Conservation (phyloP, 2,113 vertebrate species). For the Elgaria multicarinata region DNA sequence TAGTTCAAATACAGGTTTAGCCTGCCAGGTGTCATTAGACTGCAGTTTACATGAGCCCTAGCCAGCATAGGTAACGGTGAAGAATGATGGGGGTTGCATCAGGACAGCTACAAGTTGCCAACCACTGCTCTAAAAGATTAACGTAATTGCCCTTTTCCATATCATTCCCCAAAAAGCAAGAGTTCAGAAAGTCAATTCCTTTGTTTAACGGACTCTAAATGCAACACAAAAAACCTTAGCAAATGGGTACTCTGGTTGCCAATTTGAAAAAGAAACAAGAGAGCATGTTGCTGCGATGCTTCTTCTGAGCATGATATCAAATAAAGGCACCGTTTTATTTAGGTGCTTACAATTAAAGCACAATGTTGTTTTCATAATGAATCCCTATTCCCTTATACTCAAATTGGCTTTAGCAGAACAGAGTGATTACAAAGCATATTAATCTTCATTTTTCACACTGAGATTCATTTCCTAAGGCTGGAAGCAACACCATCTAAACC, state of each 20-base stretch:
- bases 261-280: constrained; percentile 8
- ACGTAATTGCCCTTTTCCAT: not conserved
- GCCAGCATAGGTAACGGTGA: too few species aligned
- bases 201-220: not conserved
- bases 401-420: constrained; percentile 74
- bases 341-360: constrained; percentile 16
- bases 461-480: constrained; percentile 74
- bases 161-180: not conserved
- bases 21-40: too few species aligned
- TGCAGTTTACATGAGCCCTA: too few species aligned
- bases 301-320: constrained; percentile 34
- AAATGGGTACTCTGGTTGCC: not conserved
- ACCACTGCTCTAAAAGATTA: not conserved
- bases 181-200: accelerated
- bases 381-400: constrained; percentile 63
- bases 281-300: constrained; percentile 5
- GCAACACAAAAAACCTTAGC: not conserved
- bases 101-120: too few species aligned
- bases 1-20: not conserved
- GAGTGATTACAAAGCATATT: constrained; percentile 80
- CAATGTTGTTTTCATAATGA: constrained; percentile 48
- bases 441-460: constrained; percentile 84
- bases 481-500: constrained; percentile 72
- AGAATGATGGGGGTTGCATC: too few species aligned
- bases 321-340: constrained; percentile 39